These are phyloP conservation scores for Volucella inanis DNA, from an alignment of 2,888 invertebrate species.

Conservation along the genomic window DNA sequence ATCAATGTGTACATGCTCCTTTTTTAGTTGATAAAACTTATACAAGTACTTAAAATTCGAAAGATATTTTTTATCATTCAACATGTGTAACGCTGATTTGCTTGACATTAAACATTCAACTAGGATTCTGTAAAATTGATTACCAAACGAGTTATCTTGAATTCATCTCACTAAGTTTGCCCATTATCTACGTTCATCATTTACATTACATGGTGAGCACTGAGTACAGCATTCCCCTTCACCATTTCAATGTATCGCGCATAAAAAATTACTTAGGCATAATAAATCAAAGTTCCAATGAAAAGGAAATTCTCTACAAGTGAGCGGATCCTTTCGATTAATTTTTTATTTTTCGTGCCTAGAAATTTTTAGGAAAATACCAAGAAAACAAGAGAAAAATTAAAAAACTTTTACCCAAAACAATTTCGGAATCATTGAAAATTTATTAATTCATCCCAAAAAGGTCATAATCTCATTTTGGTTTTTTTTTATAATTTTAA, in stretches of 20 bases:
- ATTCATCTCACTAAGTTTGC: slow-evolving; percentile 27
- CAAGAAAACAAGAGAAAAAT: slow-evolving; percentile 7
- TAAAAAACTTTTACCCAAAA: slow-evolving; percentile 51
- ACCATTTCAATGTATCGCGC: slow-evolving; percentile 10
- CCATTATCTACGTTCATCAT: slow-evolving; percentile 25
- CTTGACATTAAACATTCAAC: slow-evolving; percentile 35
- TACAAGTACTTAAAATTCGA: background rate
- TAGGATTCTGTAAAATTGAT: background rate
- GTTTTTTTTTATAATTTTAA: background rate
- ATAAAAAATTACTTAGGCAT: slow-evolving; percentile 56
- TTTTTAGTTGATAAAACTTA: too few species aligned
- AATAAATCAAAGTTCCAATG: slow-evolving; percentile 51
- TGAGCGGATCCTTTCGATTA: slow-evolving; percentile 41
- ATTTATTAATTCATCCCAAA: slow-evolving; percentile 61
- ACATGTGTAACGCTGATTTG: background rate
- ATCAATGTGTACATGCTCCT: too few species aligned
- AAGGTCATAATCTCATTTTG: slow-evolving; percentile 46
- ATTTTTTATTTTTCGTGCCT: slow-evolving; percentile 40
- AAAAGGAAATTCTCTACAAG: slow-evolving; percentile 15
- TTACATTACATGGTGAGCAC: slow-evolving; percentile 4
- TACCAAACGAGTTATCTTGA: slow-evolving; percentile 26
- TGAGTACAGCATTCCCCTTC: slow-evolving; percentile 16
- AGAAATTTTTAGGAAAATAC: slow-evolving; percentile 5
- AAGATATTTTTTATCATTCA: background rate
- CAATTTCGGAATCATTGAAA: slow-evolving; percentile 57